Evolutionary conservation across 2,797 vertebrate genomes (phyloP).

Genomic region (Hozukius guyotensis): DNA sequence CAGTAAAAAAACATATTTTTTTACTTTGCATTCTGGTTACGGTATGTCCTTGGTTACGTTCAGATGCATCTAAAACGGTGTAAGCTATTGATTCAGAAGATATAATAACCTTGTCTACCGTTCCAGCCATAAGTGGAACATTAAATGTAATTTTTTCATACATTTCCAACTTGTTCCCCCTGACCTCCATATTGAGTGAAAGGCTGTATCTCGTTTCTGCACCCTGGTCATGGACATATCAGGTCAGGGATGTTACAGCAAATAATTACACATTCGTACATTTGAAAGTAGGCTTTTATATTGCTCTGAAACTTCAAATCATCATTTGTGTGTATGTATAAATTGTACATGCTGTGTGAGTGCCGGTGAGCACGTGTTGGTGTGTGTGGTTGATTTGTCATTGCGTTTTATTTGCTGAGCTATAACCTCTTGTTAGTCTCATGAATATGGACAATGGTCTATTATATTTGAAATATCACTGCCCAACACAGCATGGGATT

Average conservation of each 20-base stretch:
- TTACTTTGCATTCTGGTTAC: background rate
- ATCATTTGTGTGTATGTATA: background rate
- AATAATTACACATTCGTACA: background rate
- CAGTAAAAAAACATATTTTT: background rate
- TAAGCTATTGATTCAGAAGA: conserved; percentile 19
- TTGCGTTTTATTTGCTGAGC: background rate
- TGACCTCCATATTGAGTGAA: conserved; percentile 25
- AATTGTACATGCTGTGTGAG: background rate
- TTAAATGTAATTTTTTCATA: conserved; percentile 32
- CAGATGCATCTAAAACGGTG: background rate
- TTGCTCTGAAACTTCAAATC: background rate
- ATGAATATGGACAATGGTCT: conserved; percentile 25
- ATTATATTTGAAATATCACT: conserved; percentile 10
- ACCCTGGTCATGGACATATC: background rate
- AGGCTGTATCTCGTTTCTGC: background rate
- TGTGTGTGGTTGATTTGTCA: background rate
- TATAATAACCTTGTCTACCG: conserved; percentile 1
- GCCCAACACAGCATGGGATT: background rate
- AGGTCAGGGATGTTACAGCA: background rate
- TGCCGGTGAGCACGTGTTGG: background rate
- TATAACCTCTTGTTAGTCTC: background rate
- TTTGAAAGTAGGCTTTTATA: background rate
- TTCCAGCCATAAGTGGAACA: conserved; percentile 20
- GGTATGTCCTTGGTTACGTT: background rate
- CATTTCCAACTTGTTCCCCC: conserved; percentile 10